Conservation (phyloP, 2,797 vertebrate genomes). For the Chlorospingus semifuscus region DNA sequence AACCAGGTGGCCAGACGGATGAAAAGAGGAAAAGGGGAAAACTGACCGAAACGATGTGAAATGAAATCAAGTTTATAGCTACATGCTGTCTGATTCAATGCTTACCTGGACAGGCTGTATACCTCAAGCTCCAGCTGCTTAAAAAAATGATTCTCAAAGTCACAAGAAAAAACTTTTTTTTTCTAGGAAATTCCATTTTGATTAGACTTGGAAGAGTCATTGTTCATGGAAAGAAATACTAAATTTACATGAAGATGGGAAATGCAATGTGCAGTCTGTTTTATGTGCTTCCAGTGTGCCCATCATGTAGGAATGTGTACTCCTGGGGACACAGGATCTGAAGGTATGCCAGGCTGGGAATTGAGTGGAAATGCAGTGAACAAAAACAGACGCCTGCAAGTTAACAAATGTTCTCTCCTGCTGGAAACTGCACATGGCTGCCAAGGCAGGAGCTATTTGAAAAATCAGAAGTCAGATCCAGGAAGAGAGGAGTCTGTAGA, state of each 20-base stretch:
- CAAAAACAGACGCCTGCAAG: conserved; percentile 6
- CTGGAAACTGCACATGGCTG: neutral
- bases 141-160: neutral
- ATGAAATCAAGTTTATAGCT: neutral
- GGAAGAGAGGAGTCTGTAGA: neutral
- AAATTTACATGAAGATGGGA: neutral
- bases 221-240: neutral
- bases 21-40: neutral
- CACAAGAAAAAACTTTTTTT: neutral
- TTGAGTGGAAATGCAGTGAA: neutral
- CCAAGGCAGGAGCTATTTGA: neutral
- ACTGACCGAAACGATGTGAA: neutral
- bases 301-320: neutral
- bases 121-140: neutral
- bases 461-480: neutral
- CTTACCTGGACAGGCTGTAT: neutral
- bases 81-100: fast-evolving
- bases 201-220: neutral
- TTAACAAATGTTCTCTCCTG: conserved; percentile 3
- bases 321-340: neutral
- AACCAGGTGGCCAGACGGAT: neutral
- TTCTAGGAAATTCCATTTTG: neutral
- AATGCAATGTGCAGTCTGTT: neutral
- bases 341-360: neutral
- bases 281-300: neutral